Percentiles rank a stretch among this genome's conserved stretches.
These are phyloP conservation scores for Apteryx owenii DNA, from an alignment of 2,113 vertebrate genomes.

Conservation along the genomic window DNA sequence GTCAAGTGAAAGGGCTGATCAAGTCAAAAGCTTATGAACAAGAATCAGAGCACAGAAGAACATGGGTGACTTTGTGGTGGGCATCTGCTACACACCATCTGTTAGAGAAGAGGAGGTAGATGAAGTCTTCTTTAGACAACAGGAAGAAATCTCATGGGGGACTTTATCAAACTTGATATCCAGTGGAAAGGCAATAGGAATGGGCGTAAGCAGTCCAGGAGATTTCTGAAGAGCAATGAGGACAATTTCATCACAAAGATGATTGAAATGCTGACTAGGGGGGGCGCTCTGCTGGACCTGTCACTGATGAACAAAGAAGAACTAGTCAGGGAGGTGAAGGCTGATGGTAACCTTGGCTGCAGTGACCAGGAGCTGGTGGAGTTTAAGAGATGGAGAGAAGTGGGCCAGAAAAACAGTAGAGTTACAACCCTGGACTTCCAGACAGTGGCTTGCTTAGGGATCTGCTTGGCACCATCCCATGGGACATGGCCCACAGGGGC, in stretches of 20 bases:
- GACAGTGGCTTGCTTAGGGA: no score
- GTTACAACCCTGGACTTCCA: no score
- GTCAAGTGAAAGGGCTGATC: not conserved
- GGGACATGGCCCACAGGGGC: not conserved
- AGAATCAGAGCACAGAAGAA: not conserved
- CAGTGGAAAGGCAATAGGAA: no score
- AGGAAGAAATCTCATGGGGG: not conserved
- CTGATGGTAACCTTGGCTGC: not conserved
- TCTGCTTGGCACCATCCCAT: no score
- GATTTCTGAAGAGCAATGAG: not conserved
- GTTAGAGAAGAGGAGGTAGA: not conserved
- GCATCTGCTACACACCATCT: not conserved
- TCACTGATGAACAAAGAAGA: not conserved
- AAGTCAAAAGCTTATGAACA: not conserved
- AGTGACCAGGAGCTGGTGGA: not conserved
- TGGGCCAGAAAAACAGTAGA: no score
- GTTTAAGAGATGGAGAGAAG: not conserved
- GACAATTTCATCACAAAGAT: not conserved
- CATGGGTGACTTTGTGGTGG: not conserved
- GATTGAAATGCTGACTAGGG: not conserved
- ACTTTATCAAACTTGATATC: no score
- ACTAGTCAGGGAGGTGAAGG: not conserved
- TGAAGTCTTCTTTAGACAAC: not conserved
- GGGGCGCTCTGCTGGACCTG: not conserved
- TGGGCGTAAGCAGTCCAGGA: not conserved